Evolutionary conservation across 2,797 vertebrate genomes (phyloP).

Genomic region (Kryptolebias ocellatus): DNA sequence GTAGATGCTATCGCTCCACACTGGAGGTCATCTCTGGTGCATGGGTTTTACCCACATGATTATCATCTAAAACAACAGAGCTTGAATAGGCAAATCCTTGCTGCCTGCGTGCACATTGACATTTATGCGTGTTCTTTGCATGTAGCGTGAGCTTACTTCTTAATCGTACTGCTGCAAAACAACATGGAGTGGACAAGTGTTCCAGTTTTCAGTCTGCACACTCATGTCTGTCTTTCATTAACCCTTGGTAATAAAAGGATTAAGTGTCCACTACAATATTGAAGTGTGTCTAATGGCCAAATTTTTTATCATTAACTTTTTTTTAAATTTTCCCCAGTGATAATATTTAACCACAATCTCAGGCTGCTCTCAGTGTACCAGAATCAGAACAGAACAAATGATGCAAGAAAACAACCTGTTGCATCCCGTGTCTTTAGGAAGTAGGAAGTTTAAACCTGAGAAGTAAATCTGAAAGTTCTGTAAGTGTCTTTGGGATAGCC

Average conservation of each 20-base stretch:
- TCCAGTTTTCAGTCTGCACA: constrained; percentile 1
- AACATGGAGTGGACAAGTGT: constrained; percentile 19
- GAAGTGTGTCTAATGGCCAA: neutral
- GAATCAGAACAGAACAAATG: constrained; percentile 70
- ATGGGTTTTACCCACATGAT: constrained; percentile 62
- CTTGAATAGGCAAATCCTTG: constrained; percentile 36
- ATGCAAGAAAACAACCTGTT: constrained; percentile 68
- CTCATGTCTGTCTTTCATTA: constrained; percentile 27
- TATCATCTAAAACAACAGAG: constrained; percentile 50
- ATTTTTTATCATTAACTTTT: constrained; percentile 19
- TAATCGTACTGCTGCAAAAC: constrained; percentile 28
- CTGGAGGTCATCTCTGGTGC: constrained; percentile 60
- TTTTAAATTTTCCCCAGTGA: constrained; percentile 17
- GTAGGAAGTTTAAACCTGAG: constrained; percentile 22
- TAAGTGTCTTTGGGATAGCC: constrained; percentile 12
- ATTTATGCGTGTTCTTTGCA: neutral
- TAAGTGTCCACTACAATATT: constrained; percentile 22
- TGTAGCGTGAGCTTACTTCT: constrained; percentile 45
- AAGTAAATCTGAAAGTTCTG: constrained; percentile 4
- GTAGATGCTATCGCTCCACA: constrained; percentile 55
- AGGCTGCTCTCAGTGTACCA: constrained; percentile 48
- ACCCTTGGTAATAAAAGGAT: constrained; percentile 52
- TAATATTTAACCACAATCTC: constrained; percentile 65
- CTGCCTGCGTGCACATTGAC: constrained; percentile 7
- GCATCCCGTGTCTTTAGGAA: constrained; percentile 34